Evolutionary conservation across 1,140 invertebrate species (phyloP).

Genomic region (Zaprionus kolodkinae): DNA sequence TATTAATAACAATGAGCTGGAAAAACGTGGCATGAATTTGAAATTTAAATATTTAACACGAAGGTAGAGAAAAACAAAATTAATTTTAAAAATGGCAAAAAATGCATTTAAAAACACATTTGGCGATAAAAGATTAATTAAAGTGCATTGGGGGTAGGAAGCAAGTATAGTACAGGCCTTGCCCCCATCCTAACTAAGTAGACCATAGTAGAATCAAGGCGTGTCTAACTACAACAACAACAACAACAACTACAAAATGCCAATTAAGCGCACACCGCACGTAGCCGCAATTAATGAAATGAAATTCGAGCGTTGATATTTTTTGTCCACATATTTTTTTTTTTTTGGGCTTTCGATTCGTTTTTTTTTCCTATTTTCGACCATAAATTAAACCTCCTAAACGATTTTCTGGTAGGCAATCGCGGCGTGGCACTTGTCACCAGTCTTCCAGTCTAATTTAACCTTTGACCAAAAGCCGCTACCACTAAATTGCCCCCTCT

Average conservation of each 20-base stretch:
- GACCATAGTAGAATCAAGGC: conserved; percentile 62
- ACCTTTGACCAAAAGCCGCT: conserved; percentile 81
- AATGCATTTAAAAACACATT: conserved; percentile 72
- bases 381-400: conserved; percentile 75
- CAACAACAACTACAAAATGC: conserved; percentile 54
- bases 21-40: conserved; percentile 71
- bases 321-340: conserved; percentile 22
- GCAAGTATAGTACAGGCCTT: conserved; percentile 50
- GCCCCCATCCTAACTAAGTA: conserved; percentile 12
- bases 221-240: conserved; percentile 40
- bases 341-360: conserved; percentile 38
- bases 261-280: conserved; percentile 68
- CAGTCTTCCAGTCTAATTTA: conserved; percentile 69
- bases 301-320: conserved; percentile 54
- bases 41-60: conserved; percentile 63
- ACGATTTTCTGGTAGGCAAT: conserved; percentile 54
- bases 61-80: conserved; percentile 24
- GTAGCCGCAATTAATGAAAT: conserved; percentile 63
- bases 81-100: conserved; percentile 38
- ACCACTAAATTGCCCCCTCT: conserved; percentile 42
- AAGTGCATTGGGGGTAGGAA: conserved; percentile 44
- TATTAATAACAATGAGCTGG: conserved; percentile 62
- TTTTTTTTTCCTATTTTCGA: conserved; percentile 29
- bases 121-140: conserved; percentile 74
- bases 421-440: conserved; percentile 74